Conservation (phyloP, 2,888 invertebrate genomes). For the Eledona agricola region DNA sequence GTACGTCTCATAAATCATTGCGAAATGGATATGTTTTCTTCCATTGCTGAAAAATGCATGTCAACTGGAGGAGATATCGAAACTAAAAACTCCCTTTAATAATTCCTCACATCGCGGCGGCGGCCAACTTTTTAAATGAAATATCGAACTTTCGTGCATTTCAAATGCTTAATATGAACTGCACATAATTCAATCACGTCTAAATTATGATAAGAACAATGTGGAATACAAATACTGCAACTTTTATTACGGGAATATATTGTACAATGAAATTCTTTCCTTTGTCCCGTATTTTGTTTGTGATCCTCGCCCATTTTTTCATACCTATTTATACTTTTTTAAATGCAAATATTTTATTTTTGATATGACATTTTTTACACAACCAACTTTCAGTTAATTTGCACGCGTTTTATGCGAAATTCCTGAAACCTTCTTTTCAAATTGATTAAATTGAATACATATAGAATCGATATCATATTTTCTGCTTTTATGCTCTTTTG, state of each 20-base stretch:
- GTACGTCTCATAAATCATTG: conserved; percentile 32
- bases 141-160: conserved; percentile 17
- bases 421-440: too few species aligned
- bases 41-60: conserved; percentile 29
- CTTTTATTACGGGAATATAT: background rate
- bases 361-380: too few species aligned
- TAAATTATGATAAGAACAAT: background rate
- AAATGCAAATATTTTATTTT: too few species aligned
- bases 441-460: too few species aligned
- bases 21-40: conserved; percentile 28
- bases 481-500: too few species aligned
- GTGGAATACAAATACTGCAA: background rate
- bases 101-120: conserved; percentile 19
- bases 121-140: conserved; percentile 12
- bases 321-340: too few species aligned
- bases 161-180: background rate
- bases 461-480: too few species aligned
- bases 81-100: conserved; percentile 19
- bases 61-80: conserved; percentile 26
- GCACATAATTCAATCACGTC: conserved; percentile 3
- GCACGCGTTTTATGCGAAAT: too few species aligned
- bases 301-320: too few species aligned
- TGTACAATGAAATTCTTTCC: background rate
- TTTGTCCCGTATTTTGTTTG: too few species aligned
- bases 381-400: too few species aligned